Base-by-base conservation (phyloP, 2,113 vertebrate species). In the Mesoclemmys tuberculata region DNA sequence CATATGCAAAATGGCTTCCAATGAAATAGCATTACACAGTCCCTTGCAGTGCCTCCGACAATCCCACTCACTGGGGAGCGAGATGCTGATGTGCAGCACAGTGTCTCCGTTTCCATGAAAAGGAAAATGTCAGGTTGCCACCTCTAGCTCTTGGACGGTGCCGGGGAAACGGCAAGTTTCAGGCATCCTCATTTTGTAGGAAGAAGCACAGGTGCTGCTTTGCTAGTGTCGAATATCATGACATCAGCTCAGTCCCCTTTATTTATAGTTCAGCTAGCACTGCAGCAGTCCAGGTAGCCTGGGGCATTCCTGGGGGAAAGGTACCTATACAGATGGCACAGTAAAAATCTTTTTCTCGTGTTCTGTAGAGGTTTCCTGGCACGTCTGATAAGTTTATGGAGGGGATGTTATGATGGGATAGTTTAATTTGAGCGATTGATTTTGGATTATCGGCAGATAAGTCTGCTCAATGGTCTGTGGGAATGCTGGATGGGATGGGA, bases 31-130 rank as follows among this genome's bases (percentile, higher is more conserved):
- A 8, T 19, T 0, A 0, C 29, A 13, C 1, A 0, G 16, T 21
- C n/a, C 46, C 31, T 61, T 0, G 0, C 48, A 2, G 0, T 29
- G 55, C n/a, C 21, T 16, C 26, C 10, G 46, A 54, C 74, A 46
- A 16, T 26, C 24, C 31, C 24, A 10, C 19, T 11, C 19, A 13
- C n/a, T 22, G 48, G 48, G 18, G 78, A n/a, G 48, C n/a, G 18
- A 75, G 38, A 75, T 14, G 29, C 78, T n/a, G 78, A 52, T 21
- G 0, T 8, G 16, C 18, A 2, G 3, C 46, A 52, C 11, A 3
- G 11, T 5, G 64, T 35, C 81, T 75, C 75, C 14, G 1, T 10
- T 68, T 77, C 27, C 46, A 26, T 1, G 1, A 27, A 27, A 46
- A 27, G 24, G 27, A 12, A 46, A 46, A 46, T 4, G 24, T 27